A percentile compares a stretch with the other conserved stretches of the same genome.
These are phyloP conservation scores for Chrysocyon brachyurus DNA, from an alignment of 2,797 vertebrate species.

Conservation along the genomic window DNA sequence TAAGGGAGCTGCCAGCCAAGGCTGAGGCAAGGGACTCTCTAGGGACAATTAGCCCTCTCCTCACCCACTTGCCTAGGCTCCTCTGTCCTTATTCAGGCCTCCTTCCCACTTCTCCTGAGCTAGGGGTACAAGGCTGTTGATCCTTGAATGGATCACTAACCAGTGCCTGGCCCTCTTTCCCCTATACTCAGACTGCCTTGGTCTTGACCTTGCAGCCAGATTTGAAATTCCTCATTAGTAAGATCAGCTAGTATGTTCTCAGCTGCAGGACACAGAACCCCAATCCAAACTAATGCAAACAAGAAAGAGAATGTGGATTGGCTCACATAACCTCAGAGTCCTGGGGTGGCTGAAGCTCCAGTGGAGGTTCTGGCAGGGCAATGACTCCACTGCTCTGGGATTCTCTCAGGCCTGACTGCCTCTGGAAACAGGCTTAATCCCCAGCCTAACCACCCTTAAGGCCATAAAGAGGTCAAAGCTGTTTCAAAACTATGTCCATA, in stretches of 20 bases:
- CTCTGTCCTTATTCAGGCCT: neutral
- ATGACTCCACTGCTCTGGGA: neutral
- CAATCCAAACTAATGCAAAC: neutral
- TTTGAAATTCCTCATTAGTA: slow-evolving; percentile 38
- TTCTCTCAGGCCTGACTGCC: neutral
- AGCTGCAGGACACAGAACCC: neutral
- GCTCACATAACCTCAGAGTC: neutral
- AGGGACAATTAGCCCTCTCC: neutral
- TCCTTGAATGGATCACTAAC: neutral
- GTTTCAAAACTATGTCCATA: neutral
- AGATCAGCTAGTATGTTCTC: slow-evolving; percentile 15
- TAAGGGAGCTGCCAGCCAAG: neutral
- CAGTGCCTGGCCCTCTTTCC: neutral
- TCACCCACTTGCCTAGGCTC: neutral
- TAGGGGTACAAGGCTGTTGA: neutral
- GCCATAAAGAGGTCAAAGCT: neutral
- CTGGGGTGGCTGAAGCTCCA: neutral
- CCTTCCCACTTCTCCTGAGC: neutral
- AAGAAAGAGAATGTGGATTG: neutral
- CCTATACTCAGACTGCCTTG: neutral
- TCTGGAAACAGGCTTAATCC: neutral
- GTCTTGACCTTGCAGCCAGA: neutral
- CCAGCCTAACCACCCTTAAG: neutral
- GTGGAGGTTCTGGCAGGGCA: neutral
- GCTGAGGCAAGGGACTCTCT: neutral